Base-by-base conservation (phyloP, 2,797 vertebrate species). In the Tragelaphus eurycerus region DNA sequence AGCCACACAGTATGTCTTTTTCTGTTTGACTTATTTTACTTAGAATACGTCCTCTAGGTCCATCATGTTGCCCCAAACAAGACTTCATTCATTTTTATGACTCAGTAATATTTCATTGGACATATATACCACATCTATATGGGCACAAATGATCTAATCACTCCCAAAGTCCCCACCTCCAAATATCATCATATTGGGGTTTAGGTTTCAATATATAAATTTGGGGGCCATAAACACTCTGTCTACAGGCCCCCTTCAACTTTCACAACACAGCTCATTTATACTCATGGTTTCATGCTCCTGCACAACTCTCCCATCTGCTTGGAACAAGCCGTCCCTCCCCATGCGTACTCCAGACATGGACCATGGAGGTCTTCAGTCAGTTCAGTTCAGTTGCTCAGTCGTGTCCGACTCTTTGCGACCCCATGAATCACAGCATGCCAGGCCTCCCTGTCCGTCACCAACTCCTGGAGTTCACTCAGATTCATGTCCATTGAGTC, bases 251-350 rank as follows among this genome's bases (percentile, higher is more conserved):
- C 4, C 50, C 13, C 21, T 54, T 79, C 38, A n/a, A 62, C 17
- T 78, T 60, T 89, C n/a, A 88, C 11, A 71, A 6, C 5, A 31
- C 1, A 59, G 19, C 9, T 27, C 10, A 4, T 11, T 19, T 38
- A 10, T 0, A 60, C 12, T 23, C 14, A 34, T 3, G 12, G 38
- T 81, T 88, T 81, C n/a, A 38, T 23, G 71, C 29, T 17, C 3
- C 3, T 12, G 3, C 14, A 27, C 8, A 23, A 4, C 17, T 6
- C 19, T 89, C 8, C 4, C 4, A 0, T 50, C 17, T 52, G 8
- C 50, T 54, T 43, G 12, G 2, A 95, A 38, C 67, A 38, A 4
- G 12, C 7, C 43, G 13, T 50, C 29, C 7, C 4, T 57, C 25
- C 31, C 6, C 6, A 23, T 0, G 2, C 14, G 29, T 12, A 64